Base-by-base conservation (phyloP, 2,113 vertebrate species). In the Tetrax tetrax region DNA sequence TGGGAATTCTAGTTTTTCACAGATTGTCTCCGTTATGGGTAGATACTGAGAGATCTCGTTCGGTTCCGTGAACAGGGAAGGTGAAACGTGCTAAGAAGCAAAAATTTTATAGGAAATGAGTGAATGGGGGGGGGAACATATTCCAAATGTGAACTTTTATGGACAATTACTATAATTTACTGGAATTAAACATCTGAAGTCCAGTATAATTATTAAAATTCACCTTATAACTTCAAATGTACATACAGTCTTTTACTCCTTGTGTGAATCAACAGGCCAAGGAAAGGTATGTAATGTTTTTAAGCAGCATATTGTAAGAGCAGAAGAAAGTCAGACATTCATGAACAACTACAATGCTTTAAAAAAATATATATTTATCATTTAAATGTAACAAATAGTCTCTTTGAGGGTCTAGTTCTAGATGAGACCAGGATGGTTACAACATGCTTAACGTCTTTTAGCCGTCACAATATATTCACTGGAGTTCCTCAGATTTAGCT, bases 31-130 rank as follows among this genome's bases (percentile, higher is more conserved):
- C 95, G 98, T 99, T 89, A 99, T 96, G 13, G 98, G 98, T 81
- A 99, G 97, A 78, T 99, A 98, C 96, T 99, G 99, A 43, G 98
- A 99, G 64, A 99, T 99, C 96, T 99, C 99, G 0, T 99, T 99
- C n/a, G 99, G 99, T 95, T 99, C 99, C 5, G 99, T 99, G 98
- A 98, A 99, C 45, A 99, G 84, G 11, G 99, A 98, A 83, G 98
- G 98, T 43, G 99, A 98, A 71, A 99, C 98, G 1, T 98, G 98
- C 99, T 99, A 95, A 88, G 77, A 96, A 96, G 79, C 23, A 98
- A 90, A 96, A 63, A 74, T n/a, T 80, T 91, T 29, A 92, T 7
- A 71, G 21, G 2, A 84, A 92, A 63, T 4, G 24, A 84, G n/a
- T 93, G 45, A 91, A 70, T 43, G 35, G 9, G 38, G 31, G 3